phyloP scores from a whole-genome alignment of 2,113 vertebrate genomes.

The Pipra filicauda region DNA sequence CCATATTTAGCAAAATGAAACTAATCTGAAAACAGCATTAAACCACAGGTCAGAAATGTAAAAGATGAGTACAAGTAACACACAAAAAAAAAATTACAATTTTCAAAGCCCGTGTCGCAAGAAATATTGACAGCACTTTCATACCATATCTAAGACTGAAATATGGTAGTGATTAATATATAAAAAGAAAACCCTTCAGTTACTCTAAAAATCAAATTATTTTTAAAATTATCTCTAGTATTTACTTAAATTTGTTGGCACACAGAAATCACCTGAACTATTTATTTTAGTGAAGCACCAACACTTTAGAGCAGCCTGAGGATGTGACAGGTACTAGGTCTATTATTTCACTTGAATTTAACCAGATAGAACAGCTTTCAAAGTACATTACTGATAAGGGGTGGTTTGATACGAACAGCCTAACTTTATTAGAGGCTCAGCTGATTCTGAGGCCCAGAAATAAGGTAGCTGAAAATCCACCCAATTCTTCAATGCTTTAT shows the following conservation, averaged over 20 bases:
- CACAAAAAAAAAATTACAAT: background rate
- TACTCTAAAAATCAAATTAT: background rate
- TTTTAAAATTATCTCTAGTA: background rate
- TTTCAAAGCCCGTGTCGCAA: background rate
- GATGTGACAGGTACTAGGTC: slow-evolving; percentile 42
- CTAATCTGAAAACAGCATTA: background rate
- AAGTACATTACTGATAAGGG: slow-evolving; percentile 52
- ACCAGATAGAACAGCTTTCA: slow-evolving; percentile 60
- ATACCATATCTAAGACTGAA: background rate
- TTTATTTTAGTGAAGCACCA: slow-evolving; percentile 14
- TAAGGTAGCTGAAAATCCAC: slow-evolving; percentile 12
- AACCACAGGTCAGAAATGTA: background rate
- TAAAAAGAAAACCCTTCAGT: background rate
- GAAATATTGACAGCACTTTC: background rate
- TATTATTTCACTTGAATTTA: slow-evolving; percentile 58
- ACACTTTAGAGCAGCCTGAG: background rate
- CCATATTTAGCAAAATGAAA: background rate
- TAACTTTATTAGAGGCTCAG: slow-evolving; percentile 51
- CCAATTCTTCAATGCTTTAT: background rate
- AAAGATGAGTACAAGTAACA: background rate
- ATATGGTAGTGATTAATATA: background rate
- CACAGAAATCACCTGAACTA: background rate
- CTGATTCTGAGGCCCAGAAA: slow-evolving; percentile 47
- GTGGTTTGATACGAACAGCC: slow-evolving; percentile 30
- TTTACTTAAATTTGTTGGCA: background rate